Conservation (phyloP, 2,888 invertebrate species). For the Xiphydria camelus region DNA sequence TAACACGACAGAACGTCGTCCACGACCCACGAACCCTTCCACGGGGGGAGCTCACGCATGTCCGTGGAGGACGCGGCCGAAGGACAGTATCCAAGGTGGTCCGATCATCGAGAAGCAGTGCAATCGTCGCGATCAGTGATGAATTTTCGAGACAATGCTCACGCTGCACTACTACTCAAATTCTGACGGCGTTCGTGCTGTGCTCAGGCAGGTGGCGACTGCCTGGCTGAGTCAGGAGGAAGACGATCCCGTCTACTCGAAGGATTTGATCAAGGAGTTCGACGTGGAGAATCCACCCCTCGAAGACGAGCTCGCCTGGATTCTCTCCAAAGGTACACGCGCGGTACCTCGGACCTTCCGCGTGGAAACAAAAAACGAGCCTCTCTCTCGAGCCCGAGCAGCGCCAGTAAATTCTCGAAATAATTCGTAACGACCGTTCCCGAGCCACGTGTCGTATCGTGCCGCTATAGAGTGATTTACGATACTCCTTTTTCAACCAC, state of each 20-base stretch:
- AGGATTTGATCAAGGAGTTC: slow-evolving; percentile 87
- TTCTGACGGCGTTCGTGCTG: slow-evolving; percentile 56
- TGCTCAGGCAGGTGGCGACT: slow-evolving; percentile 55
- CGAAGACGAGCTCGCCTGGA: slow-evolving; percentile 75
- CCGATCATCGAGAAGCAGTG: neutral
- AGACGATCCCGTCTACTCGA: slow-evolving; percentile 70
- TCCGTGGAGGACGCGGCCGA: too few relatives aligned
- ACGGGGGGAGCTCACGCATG: too few relatives aligned
- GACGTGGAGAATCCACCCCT: slow-evolving; percentile 77
- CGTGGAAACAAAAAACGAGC: too few relatives aligned
- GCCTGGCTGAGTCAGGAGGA: slow-evolving; percentile 64
- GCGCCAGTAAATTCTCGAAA: too few relatives aligned
- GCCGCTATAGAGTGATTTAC: too few relatives aligned
- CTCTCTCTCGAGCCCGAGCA: too few relatives aligned
- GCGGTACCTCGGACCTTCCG: too few relatives aligned
- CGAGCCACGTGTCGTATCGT: too few relatives aligned
- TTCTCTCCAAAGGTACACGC: slow-evolving; percentile 66
- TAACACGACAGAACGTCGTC: too few relatives aligned
- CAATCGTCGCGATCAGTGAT: slow-evolving; percentile 18
- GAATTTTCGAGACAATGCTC: slow-evolving; percentile 63
- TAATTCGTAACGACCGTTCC: too few relatives aligned
- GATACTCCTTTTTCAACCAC: too few relatives aligned
- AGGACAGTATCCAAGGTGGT: neutral
- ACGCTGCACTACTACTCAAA: slow-evolving; percentile 84
- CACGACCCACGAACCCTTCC: too few relatives aligned